Base-by-base conservation (phyloP, 2,888 invertebrate species). In the Ophion slaviceki region DNA sequence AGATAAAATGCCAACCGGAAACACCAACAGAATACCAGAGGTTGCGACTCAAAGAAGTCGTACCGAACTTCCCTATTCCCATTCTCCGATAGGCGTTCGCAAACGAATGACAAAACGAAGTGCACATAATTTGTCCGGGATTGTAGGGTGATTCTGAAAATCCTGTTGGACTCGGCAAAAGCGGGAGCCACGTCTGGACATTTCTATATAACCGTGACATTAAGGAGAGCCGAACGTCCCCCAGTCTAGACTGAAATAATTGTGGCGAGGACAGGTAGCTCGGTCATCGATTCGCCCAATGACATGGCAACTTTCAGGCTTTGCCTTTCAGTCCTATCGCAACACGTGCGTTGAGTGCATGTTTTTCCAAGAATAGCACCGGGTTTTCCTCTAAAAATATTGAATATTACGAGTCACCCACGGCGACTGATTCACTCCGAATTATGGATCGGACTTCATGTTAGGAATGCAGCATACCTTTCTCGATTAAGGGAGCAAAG, bases 191-290 rank as follows among this genome's bases (percentile, higher is more conserved):
- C 53, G 53, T 53, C 17, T 53, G 68, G 78, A 81, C 83, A 80
- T 79, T 86, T 83, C 88, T 87, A 87, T 87, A 87, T 91, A 92
- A 92, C 91, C 90, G 91, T 91, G 88, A 90, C 91, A 91, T 91
- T 86, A 88, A 88, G 87, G 88, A 86, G 88, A 87, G 87, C 85
- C 85, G 79, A 88, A 88, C 81, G 87, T 84, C 80, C 80, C 66
- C 78, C 76, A 86, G 92, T 92, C 92, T 92, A 92, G 92, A 92
- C 92, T 79, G 81, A 85, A 82, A 88, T 92, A 92, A 92, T 92
- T 91, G 91, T 87, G 88, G 85, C 87, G 84, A 80, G 77, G 62
- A 66, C 84, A 80, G 84, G 75, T 84, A 84, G 79, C 20, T 71
- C 1, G 70, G 53, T 45, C 76, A 64, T 84, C 66, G 75, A 71